Evolutionary conservation across 2,797 vertebrate species (phyloP), one percentile per base, ranked within the genome.

Genomic region (Sebastes kiyomatsui): DNA sequence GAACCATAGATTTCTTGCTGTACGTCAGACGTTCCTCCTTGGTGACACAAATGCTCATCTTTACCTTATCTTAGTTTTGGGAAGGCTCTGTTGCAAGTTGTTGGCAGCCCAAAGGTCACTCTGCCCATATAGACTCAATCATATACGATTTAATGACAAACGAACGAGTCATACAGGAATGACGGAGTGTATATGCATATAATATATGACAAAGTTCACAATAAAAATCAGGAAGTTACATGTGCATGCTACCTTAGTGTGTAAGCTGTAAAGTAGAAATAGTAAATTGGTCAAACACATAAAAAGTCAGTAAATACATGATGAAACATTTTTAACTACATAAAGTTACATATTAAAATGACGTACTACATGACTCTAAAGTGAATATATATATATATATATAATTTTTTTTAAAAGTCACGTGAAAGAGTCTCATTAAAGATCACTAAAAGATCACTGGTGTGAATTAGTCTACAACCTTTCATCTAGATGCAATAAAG

Each of bases 91-190:
- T 55, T 71, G 4, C 11, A 64, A 30, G 22, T 49, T 62, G 30
- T 38, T 73, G 65, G n/a, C 56, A 65, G 61, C 27, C 22, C 88
- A 77, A 83, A 72, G 68, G 62, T 74, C 62, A 42, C 13, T n/a
- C 11, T n/a, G n/a, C 54, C 20, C 6, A 42, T 54, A 6, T 13
- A 61, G n/a, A 75, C 6, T 46, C 14, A 25, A 33, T 35, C 23
- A 55, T 16, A 62, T 16, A 27, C 7, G 16, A 78, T 66, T 67
- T 22, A 58, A 27, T 16, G 13, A n/a, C 33, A 64, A 65, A 75
- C 12, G 42, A 5, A 7, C 3, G 7, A 20, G 58, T 52, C 9
- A 35, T 4, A 18, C 22, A 10, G 14, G 13, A 28, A 28, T 66
- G 23, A 66, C n/a, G 5, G 5, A 38, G 13, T 38, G 35, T 0